Evolutionary conservation across 2,888 invertebrate species (phyloP).

Genomic region (Caenorhabditis auriculariae): DNA sequence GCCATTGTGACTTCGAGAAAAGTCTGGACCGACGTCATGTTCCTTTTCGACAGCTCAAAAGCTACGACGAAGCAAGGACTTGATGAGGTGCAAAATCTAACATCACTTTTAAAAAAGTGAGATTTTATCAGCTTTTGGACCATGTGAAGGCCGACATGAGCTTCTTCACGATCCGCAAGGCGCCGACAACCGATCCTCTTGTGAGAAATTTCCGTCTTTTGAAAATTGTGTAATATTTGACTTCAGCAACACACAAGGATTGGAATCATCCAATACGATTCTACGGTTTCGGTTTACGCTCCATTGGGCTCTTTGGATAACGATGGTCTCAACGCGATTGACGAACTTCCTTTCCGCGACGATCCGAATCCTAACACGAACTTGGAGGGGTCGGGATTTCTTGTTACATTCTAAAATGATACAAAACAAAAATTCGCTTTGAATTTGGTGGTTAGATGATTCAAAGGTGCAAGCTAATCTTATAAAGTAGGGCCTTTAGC

Average conservation of each 20-base stretch:
- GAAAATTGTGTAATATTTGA: background rate
- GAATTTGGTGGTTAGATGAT: too few relatives aligned
- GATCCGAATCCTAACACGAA: background rate
- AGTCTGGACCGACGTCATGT: constrained; percentile 10
- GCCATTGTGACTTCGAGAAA: too few relatives aligned
- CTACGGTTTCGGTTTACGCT: background rate
- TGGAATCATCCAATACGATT: constrained; percentile 4
- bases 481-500: too few relatives aligned
- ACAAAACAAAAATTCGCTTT: too few relatives aligned
- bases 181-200: too few relatives aligned
- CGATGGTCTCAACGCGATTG: background rate
- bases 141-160: too few relatives aligned
- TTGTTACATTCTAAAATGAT: too few relatives aligned
- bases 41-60: constrained; percentile 4
- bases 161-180: too few relatives aligned
- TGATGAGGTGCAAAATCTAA: constrained; percentile 1
- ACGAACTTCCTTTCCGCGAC: background rate
- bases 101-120: too few relatives aligned
- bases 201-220: too few relatives aligned
- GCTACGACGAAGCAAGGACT: background rate
- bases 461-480: too few relatives aligned
- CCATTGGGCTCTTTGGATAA: constrained; percentile 3
- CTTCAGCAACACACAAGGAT: constrained; percentile 11
- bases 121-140: too few relatives aligned
- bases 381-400: constrained; percentile 2